Conservation (phyloP, 2,797 vertebrate genomes). For the Pelochelys cantorii region DNA sequence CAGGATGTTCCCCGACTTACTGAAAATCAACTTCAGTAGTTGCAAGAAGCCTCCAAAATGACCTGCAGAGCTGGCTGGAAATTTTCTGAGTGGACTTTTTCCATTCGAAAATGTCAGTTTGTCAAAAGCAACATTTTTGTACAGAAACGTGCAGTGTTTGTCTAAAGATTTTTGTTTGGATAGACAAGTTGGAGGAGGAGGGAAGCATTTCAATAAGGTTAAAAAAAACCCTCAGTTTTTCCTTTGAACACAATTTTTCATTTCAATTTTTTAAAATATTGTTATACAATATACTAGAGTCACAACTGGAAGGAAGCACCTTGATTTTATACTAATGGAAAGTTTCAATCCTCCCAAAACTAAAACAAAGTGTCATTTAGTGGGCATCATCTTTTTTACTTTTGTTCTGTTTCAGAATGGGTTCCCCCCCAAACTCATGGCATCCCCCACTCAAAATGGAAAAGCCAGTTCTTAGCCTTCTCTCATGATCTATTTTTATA, state of each 20-base stretch:
- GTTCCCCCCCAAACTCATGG: no score
- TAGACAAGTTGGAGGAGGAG: neutral
- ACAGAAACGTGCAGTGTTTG: neutral
- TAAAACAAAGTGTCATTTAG: neutral
- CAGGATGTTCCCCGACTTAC: neutral
- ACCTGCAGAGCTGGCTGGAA: neutral
- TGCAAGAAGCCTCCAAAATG: neutral
- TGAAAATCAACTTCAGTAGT: neutral
- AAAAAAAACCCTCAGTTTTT: neutral
- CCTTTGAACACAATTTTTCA: neutral
- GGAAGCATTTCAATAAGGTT: neutral
- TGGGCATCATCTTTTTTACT: neutral
- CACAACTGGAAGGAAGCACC: neutral
- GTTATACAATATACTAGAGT: neutral
- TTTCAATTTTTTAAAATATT: neutral
- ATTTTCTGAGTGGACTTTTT: neutral
- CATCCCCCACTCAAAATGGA: neutral
- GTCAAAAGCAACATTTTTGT: neutral
- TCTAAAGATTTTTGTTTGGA: no score
- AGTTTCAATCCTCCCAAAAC: neutral
- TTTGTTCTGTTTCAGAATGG: neutral
- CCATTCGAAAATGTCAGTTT: neutral
- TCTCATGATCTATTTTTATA: neutral
- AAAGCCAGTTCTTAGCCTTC: no score
- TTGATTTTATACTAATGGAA: neutral